These are phyloP conservation scores for Nomada goodeniana DNA, from an alignment of 2,888 invertebrate species.

Conservation along the genomic window DNA sequence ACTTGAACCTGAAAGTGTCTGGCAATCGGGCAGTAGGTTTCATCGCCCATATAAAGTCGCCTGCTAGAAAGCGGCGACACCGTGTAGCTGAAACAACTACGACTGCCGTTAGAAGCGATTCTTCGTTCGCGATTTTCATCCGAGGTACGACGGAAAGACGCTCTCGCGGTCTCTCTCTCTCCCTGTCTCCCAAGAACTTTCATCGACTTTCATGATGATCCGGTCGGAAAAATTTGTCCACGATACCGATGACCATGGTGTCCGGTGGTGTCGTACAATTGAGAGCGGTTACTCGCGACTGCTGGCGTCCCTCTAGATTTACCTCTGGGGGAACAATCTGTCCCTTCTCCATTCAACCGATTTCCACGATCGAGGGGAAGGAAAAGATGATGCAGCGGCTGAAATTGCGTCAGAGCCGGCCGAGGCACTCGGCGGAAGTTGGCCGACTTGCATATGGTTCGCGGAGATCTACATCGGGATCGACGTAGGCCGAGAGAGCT, in stretches of 20 bases:
- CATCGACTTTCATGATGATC: conserved; percentile 16
- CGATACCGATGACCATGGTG: too few relatives aligned
- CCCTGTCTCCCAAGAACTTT: conserved; percentile 39
- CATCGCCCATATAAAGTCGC: conserved; percentile 5
- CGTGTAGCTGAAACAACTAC: neutral
- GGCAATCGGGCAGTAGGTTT: neutral
- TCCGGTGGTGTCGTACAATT: too few relatives aligned
- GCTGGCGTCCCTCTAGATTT: neutral
- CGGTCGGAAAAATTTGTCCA: too few relatives aligned
- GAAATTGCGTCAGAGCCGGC: conserved; percentile 4
- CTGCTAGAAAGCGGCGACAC: conserved; percentile 32
- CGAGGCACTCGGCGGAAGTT: conserved; percentile 46
- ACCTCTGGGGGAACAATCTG: neutral
- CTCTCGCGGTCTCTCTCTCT: conserved; percentile 46
- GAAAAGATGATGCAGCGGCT: neutral
- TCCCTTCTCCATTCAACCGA: neutral
- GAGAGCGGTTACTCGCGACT: too few relatives aligned
- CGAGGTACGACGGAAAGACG: conserved; percentile 18
- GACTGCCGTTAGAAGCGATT: neutral
- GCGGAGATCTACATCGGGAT: conserved; percentile 63
- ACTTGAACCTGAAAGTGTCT: conserved; percentile 13
- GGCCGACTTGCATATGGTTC: conserved; percentile 30
- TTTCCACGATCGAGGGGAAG: neutral
- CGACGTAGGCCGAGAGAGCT: conserved; percentile 64
- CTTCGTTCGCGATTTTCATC: conserved; percentile 14